Conservation (phyloP, 2,888 invertebrate species). For the Ernsta delagoae region DNA sequence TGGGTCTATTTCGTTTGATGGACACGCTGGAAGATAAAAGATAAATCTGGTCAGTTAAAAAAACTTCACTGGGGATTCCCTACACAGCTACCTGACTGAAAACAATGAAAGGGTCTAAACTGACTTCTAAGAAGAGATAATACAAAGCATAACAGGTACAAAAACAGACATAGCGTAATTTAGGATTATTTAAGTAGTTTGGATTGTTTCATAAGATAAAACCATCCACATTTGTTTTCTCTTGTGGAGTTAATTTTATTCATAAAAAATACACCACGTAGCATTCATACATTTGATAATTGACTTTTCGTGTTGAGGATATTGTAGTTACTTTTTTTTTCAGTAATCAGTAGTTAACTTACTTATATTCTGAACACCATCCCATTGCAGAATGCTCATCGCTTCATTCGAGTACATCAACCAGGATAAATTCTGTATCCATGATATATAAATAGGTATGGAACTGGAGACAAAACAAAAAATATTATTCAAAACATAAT, state of each 20-base stretch:
- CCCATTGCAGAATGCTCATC: slow-evolving; percentile 93
- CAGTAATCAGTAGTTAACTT: slow-evolving; percentile 52
- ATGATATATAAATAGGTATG: slow-evolving; percentile 88
- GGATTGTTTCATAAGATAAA: too few species aligned
- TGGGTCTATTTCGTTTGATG: slow-evolving; percentile 69
- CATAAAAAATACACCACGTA: too few species aligned
- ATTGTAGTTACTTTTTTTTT: too few species aligned
- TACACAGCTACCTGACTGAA: neutral
- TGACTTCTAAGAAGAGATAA: too few species aligned
- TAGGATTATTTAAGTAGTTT: too few species aligned
- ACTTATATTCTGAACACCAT: slow-evolving; percentile 90
- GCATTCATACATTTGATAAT: too few species aligned
- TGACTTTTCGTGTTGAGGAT: neutral
- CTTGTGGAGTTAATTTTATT: too few species aligned
- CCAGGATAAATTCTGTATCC: slow-evolving; percentile 94
- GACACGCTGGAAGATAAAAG: slow-evolving; percentile 75
- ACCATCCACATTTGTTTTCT: too few species aligned
- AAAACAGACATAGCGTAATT: too few species aligned
- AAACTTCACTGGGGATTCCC: neutral
- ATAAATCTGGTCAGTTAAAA: neutral
- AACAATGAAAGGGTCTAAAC: neutral
- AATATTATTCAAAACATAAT: too few species aligned
- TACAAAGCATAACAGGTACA: too few species aligned
- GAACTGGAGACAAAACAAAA: slow-evolving; percentile 78
- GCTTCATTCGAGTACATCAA: slow-evolving; percentile 94